A percentile compares a stretch with the other conserved stretches of the same genome.
Evolutionary conservation across 1,140 invertebrate genomes (phyloP).

Genomic region (Hylyphantes graminicola): DNA sequence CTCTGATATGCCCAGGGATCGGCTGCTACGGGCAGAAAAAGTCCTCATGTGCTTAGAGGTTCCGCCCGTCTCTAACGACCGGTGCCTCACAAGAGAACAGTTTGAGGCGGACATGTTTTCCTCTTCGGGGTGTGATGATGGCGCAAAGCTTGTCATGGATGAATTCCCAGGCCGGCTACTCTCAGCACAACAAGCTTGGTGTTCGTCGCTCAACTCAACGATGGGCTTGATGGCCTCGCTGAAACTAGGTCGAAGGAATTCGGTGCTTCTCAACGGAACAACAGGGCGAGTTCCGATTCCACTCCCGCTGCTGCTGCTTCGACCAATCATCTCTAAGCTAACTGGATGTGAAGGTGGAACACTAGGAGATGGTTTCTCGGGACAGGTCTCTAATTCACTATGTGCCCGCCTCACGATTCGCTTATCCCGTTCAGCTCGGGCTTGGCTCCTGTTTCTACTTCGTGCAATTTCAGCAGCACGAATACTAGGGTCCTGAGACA

Average conservation of each 20-base stretch:
- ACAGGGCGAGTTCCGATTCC: slow-evolving; percentile 36
- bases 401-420: slow-evolving; percentile 61
- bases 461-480: slow-evolving; percentile 53
- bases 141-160: slow-evolving; percentile 4
- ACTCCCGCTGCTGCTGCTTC: slow-evolving; percentile 57
- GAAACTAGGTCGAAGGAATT: slow-evolving; percentile 60
- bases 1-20: slow-evolving; percentile 47
- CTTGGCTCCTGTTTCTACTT: slow-evolving; percentile 51
- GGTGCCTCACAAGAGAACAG: slow-evolving; percentile 58
- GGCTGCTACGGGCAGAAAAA: slow-evolving; percentile 53
- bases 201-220: slow-evolving; percentile 84
- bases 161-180: slow-evolving; percentile 33
- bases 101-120: slow-evolving; percentile 45
- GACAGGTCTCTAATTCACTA: slow-evolving; percentile 63
- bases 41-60: slow-evolving; percentile 46
- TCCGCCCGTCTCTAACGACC: slow-evolving; percentile 59
- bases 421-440: slow-evolving; percentile 54
- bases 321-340: slow-evolving; percentile 64
- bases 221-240: slow-evolving; percentile 86
- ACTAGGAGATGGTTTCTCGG: slow-evolving; percentile 59
- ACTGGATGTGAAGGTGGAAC: slow-evolving; percentile 65
- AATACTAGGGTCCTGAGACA: slow-evolving; percentile 63
- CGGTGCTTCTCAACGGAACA: slow-evolving; percentile 39
- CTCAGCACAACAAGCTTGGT: slow-evolving; percentile 66
- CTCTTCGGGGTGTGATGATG: slow-evolving; percentile 21